Conservation (phyloP, 2,113 vertebrate genomes). For the Oreochromis spilurus region DNA sequence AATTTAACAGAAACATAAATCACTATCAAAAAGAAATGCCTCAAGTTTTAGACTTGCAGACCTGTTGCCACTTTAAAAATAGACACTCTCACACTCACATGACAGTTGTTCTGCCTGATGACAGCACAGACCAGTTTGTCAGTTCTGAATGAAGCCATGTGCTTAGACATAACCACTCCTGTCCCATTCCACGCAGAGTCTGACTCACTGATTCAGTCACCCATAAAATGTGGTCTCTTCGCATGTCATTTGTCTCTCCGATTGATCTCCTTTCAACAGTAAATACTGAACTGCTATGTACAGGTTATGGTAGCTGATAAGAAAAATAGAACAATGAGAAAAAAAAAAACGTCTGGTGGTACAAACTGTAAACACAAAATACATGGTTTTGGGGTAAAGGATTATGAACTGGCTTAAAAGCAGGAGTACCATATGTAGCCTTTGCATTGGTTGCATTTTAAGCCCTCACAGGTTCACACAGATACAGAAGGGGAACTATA, state of each 20-base stretch:
- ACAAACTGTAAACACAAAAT: neutral
- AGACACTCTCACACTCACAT: neutral
- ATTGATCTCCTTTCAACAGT: neutral
- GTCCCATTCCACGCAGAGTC: neutral
- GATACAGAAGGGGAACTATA: neutral
- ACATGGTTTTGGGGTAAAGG: neutral
- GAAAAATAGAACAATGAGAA: neutral
- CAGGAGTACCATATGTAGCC: neutral
- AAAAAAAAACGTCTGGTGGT: neutral
- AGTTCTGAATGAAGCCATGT: conserved; percentile 47
- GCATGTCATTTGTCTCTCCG: neutral
- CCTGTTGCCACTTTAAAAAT: neutral
- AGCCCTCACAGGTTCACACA: neutral
- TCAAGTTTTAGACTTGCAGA: neutral
- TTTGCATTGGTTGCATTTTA: neutral
- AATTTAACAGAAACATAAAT: conserved; percentile 23
- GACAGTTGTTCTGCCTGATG: conserved; percentile 36
- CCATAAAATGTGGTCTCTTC: neutral
- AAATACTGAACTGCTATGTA: neutral
- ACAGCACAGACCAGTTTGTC: conserved; percentile 42
- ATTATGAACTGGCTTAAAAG: neutral
- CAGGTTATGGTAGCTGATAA: neutral
- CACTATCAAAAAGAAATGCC: neutral
- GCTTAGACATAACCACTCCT: conserved; percentile 24
- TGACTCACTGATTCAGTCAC: conserved; percentile 34